Conservation (phyloP, 2,113 vertebrate species). For the Lasiurus cinereus region DNA sequence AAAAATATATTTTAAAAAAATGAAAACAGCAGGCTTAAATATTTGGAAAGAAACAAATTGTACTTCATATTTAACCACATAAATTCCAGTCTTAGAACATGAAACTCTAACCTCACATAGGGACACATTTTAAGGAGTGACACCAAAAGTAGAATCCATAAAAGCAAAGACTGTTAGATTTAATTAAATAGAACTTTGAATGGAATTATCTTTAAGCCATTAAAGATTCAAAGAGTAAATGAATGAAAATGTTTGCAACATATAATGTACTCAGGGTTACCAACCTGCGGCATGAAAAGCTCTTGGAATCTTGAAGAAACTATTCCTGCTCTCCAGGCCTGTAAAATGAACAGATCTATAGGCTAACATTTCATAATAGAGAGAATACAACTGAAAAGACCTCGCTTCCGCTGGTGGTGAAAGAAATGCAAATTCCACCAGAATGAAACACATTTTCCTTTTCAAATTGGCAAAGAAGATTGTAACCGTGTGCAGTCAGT, state of each 20-base stretch:
- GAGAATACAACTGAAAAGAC: slow-evolving; percentile 38
- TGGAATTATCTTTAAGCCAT: not conserved
- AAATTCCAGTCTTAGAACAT: not conserved
- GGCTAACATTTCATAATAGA: not conserved
- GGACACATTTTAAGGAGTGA: not conserved
- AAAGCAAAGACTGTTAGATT: not conserved
- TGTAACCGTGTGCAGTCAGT: rapidly evolving
- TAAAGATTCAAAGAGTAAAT: slow-evolving; percentile 39
- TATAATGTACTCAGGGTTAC: not conserved
- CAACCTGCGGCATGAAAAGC: not conserved
- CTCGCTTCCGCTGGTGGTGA: slow-evolving; percentile 4
- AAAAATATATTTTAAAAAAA: no score
- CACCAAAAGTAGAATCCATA: not conserved
- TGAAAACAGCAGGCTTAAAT: not conserved
- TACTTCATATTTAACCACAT: not conserved
- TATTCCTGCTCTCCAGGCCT: not conserved
- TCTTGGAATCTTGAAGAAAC: slow-evolving; percentile 33
- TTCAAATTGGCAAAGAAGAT: not conserved
- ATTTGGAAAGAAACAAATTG: not conserved
- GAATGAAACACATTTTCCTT: slow-evolving; percentile 42
- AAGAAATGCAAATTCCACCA: slow-evolving; percentile 11
- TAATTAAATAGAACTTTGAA: slow-evolving; percentile 37
- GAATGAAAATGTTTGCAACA: not conserved
- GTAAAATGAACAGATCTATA: slow-evolving; percentile 29
- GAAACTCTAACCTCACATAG: not conserved